Conservation (phyloP, 2,888 invertebrate species). For the Prosapia bicincta region DNA sequence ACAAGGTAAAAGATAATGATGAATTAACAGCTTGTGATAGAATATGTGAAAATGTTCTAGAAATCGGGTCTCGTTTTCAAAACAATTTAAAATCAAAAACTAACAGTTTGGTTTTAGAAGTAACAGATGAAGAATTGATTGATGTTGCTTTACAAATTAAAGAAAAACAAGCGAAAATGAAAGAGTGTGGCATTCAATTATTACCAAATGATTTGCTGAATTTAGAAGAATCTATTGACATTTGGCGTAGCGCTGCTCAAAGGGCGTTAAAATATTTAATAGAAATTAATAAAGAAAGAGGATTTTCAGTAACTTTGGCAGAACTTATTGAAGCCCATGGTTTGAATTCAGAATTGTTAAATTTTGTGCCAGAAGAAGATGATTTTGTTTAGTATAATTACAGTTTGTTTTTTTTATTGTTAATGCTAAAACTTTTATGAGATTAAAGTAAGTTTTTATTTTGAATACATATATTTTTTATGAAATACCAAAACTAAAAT, state of each 20-base stretch:
- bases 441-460: too few species aligned
- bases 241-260: not conserved
- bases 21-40: not conserved
- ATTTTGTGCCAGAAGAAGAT: not conserved
- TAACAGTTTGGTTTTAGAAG: not conserved
- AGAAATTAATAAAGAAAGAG: not conserved
- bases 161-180: not conserved
- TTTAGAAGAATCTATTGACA: not conserved
- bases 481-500: too few species aligned
- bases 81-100: not conserved
- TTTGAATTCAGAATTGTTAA: not conserved
- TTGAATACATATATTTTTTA: too few species aligned
- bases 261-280: not conserved
- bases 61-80: not conserved
- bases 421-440: too few species aligned
- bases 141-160: not conserved
- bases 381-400: not conserved
- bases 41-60: not conserved
- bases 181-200: not conserved
- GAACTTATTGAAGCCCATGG: not conserved
- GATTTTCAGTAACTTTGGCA: not conserved
- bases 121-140: not conserved
- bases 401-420: too few species aligned
- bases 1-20: too few species aligned
- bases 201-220: not conserved